These are phyloP conservation scores for Tinea pellionella DNA, from an alignment of 2,888 invertebrate genomes.

Conservation along the genomic window DNA sequence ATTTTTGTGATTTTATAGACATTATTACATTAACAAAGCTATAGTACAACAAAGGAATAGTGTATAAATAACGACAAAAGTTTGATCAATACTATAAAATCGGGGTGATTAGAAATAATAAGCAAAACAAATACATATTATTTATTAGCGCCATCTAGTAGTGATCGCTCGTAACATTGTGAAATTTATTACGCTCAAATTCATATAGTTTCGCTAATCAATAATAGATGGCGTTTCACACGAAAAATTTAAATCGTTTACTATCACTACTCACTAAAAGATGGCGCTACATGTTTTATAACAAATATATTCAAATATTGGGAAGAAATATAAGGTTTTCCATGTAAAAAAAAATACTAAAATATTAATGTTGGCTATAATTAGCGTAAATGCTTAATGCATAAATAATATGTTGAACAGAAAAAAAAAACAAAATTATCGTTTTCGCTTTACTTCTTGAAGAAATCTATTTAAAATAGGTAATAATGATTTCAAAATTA, in stretches of 20 bases:
- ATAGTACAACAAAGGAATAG: not conserved
- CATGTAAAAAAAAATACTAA: no score
- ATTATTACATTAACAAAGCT: slow-evolving; percentile 22
- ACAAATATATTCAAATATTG: no score
- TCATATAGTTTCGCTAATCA: slow-evolving; percentile 8
- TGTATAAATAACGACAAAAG: not conserved
- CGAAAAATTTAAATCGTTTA: not conserved
- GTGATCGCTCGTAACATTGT: not conserved
- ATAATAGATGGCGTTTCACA: slow-evolving; percentile 12
- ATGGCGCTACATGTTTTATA: not conserved
- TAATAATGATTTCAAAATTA: no score
- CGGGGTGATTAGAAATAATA: not conserved
- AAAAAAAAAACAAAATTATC: no score
- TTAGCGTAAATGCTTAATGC: no score
- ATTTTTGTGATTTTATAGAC: slow-evolving; percentile 55
- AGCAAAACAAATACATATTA: no score
- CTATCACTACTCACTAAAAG: not conserved
- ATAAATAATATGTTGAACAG: no score
- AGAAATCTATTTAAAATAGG: no score
- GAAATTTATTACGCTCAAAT: not conserved
- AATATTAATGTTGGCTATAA: no score
- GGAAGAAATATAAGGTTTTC: no score
- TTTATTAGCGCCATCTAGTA: not conserved
- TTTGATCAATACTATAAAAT: not conserved
- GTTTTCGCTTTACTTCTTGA: no score